Evolutionary conservation across 2,113 vertebrate genomes (phyloP), one percentile per base, ranked within the genome.

Genomic region (Tenebrosternarchus preto): DNA sequence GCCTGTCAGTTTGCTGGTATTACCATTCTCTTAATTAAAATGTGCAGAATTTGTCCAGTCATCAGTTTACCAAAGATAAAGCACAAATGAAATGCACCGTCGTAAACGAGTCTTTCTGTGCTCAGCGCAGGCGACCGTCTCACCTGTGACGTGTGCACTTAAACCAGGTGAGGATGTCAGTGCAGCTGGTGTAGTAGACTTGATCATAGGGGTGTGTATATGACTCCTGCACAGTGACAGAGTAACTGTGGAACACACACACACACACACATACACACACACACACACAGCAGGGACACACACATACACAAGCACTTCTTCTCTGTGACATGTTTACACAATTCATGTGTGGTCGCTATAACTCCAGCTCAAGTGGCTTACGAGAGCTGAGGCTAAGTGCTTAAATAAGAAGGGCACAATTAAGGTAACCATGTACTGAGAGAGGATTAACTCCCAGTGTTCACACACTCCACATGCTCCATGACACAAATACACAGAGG

Each of bases 121-220:
- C 24, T 17, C 4, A 27, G n/a, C 24, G 12, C 24, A 22, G 31
- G 17, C 17, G 22, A 24, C 55, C 0, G 25, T 57, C 85, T 93
- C 84, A 99, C 97, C 97, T 97, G 94, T 99, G 96, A 56, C 93
- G 91, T 0, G 98, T 99, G 88, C 98, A 99, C 87, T 99, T 98
- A 90, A 99, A 99, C 98, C 98, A 99, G 89, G 97, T 99, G 2
- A 99, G 91, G 85, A 99, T 98, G 89, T 99, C 96, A 0, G 95
- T 93, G 89, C 98, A 99, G 90, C 95, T 98, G 75, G 96, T 97
- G 89, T 99, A 99, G 86, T 98, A 99, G 83, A 99, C 88, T 90
- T 99, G 98, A 87, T 99, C 96, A 84, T 93, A 99, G 27, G 95
- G 96, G 88, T 98, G 96, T 0, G 96, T 95, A 70, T 98, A 99